phyloP scores from a whole-genome alignment of 2,888 invertebrate species.

The Limnephilus auricula region DNA sequence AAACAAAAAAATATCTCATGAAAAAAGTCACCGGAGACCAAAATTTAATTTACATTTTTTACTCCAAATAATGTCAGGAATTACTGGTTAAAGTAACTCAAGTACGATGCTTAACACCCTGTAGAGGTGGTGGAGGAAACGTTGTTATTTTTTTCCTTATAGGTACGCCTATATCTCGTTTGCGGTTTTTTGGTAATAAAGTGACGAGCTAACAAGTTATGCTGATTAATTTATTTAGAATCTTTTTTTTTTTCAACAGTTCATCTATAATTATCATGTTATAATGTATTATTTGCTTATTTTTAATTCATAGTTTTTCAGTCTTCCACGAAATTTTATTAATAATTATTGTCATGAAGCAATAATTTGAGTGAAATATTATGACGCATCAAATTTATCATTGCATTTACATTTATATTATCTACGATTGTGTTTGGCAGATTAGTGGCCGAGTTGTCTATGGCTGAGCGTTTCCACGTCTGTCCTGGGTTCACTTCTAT shows the following conservation, averaged over 20 bases:
- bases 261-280: not conserved
- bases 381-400: not conserved
- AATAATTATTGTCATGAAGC: not conserved
- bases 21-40: no score
- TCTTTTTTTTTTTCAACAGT: not conserved
- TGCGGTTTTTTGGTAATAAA: not conserved
- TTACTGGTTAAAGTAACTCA: no score
- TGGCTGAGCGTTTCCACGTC: no score
- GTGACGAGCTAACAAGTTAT: not conserved
- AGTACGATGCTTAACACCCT: no score
- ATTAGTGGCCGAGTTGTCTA: not conserved
- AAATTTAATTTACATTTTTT: no score
- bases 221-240: not conserved
- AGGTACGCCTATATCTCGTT: not conserved
- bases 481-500: no score
- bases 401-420: not conserved
- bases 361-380: no score
- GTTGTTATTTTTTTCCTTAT: not conserved
- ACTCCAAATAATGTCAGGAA: no score
- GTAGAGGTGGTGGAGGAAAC: not conserved
- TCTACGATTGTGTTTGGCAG: not conserved
- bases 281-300: not conserved
- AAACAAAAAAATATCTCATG: no score
- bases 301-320: not conserved
- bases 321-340: not conserved